Conservation (phyloP, 1,140 invertebrate genomes). For the Aplysia californica region DNA sequence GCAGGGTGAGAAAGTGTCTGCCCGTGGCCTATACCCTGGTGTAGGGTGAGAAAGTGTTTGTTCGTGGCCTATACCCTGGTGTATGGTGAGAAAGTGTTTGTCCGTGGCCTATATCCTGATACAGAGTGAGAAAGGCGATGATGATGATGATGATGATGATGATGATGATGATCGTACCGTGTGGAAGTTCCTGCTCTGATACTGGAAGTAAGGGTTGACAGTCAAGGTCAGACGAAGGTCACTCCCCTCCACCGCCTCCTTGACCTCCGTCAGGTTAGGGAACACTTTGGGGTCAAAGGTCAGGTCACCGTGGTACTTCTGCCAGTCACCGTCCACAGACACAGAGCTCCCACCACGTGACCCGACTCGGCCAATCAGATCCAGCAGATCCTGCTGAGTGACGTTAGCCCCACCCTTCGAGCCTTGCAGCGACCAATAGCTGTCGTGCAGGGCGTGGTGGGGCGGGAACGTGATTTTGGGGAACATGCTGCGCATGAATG, state of each 20-base stretch:
- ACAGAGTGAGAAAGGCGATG: too few species aligned
- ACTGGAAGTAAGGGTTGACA: constrained; percentile 16
- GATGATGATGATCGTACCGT: constrained; percentile 49
- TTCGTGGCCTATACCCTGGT: too few species aligned
- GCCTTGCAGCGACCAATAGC: constrained; percentile 44
- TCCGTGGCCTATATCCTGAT: too few species aligned
- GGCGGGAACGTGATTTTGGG: constrained; percentile 23
- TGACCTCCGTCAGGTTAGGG: constrained; percentile 75
- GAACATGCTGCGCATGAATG: constrained; percentile 40
- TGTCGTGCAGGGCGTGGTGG: constrained; percentile 23
- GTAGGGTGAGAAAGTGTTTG: too few species aligned
- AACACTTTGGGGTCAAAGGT: constrained; percentile 80
- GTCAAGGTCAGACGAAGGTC: constrained; percentile 56
- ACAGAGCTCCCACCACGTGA: constrained; percentile 67
- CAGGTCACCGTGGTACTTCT: constrained; percentile 86
- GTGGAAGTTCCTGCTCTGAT: neutral
- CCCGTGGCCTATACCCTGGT: too few species aligned
- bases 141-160: too few species aligned
- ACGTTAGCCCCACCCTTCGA: constrained; percentile 23
- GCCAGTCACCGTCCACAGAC: constrained; percentile 93
- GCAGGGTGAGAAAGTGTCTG: too few species aligned
- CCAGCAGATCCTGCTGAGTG: constrained; percentile 28
- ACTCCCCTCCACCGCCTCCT: constrained; percentile 72
- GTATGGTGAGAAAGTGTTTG: too few species aligned
- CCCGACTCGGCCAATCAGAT: constrained; percentile 68